phyloP scores from a whole-genome alignment of 2,888 invertebrate species.

The Omphaloscelis lunosa region DNA sequence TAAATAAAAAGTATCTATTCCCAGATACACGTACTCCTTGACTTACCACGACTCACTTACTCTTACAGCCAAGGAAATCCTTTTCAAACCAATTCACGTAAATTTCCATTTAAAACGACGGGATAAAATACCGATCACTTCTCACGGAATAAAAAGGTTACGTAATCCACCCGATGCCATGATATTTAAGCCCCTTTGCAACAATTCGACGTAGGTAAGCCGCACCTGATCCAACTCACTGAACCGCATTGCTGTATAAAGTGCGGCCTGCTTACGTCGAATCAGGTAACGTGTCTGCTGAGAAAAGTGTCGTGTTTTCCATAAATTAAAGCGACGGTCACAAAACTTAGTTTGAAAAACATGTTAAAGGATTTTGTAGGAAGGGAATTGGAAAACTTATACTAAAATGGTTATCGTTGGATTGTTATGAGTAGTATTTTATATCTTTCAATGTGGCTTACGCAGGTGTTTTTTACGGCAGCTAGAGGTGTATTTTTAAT shows the following conservation, averaged over 20 bases:
- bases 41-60: not conserved
- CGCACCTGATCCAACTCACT: constrained; percentile 62
- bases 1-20: constrained; percentile 23
- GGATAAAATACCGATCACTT: constrained; percentile 47
- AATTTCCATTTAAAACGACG: constrained; percentile 59
- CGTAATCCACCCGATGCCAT: constrained; percentile 40
- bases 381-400: constrained; percentile 41
- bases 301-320: constrained; percentile 31
- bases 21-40: not conserved
- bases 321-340: constrained; percentile 16
- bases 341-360: constrained; percentile 35
- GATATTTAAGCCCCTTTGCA: constrained; percentile 57
- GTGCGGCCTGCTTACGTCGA: constrained; percentile 56
- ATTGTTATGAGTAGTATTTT: constrained; percentile 13
- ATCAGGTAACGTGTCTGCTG: constrained; percentile 19
- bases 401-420: constrained; percentile 30
- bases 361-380: constrained; percentile 14
- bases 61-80: constrained; percentile 17
- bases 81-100: constrained; percentile 32
- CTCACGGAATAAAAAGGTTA: constrained; percentile 54
- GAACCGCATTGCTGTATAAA: constrained; percentile 53
- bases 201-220: constrained; percentile 62
- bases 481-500: not conserved
- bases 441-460: not conserved
- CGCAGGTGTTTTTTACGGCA: not conserved